A percentile compares a stretch with the other conserved stretches of the same genome.
Evolutionary conservation across 1,140 invertebrate genomes (phyloP).

Genomic region (Pteromalus puparum): DNA sequence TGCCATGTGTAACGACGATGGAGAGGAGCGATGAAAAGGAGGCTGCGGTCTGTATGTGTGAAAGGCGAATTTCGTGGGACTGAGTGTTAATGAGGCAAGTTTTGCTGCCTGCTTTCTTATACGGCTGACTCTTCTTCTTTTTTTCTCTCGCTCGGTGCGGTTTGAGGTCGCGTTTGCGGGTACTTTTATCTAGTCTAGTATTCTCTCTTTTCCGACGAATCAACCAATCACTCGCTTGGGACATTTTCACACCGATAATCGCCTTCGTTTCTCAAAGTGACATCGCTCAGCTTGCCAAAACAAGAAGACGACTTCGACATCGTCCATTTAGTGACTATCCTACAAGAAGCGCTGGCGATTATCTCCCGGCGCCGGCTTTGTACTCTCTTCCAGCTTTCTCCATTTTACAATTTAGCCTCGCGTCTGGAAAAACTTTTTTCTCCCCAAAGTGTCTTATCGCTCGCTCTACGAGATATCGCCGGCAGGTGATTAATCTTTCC

Average conservation of each 20-base stretch:
- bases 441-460: constrained; percentile 30
- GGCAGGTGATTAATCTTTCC: constrained; percentile 69
- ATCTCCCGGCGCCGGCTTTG: background rate
- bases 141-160: background rate
- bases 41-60: constrained; percentile 41
- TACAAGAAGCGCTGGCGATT: background rate
- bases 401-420: constrained; percentile 29
- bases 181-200: background rate
- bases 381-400: constrained; percentile 45
- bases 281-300: background rate
- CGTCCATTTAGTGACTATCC: background rate
- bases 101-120: constrained; percentile 11
- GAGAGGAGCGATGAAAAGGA: constrained; percentile 44
- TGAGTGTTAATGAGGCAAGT: constrained; percentile 52
- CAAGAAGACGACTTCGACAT: constrained; percentile 17
- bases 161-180: background rate
- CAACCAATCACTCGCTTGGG: background rate
- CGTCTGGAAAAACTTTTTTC: constrained; percentile 55
- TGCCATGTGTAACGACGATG: constrained; percentile 11
- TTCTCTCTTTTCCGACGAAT: background rate
- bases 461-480: constrained; percentile 51
- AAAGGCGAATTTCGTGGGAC: constrained; percentile 44
- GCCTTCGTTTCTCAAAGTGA: background rate
- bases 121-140: background rate
- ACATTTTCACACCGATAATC: constrained; percentile 28